A percentile compares a stretch with the other conserved stretches of the same genome.
These are phyloP conservation scores for Ptyas mucosa DNA, from an alignment of 2,113 vertebrate genomes.

Conservation along the genomic window DNA sequence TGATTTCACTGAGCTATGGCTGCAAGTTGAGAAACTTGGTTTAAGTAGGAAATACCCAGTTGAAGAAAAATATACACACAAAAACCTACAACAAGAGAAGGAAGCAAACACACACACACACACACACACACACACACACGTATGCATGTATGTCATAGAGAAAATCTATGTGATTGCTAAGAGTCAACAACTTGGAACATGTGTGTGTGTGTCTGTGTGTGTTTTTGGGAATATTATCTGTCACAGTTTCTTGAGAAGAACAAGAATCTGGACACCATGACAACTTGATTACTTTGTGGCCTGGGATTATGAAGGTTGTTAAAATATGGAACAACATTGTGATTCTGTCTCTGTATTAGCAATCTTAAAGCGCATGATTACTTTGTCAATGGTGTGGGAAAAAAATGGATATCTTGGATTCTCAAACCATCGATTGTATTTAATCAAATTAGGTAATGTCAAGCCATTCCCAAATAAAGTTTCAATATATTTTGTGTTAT, in stretches of 20 bases:
- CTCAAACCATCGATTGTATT: not conserved
- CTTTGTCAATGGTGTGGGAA: not conserved
- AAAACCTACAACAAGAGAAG: too few relatives aligned
- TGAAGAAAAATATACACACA: too few relatives aligned
- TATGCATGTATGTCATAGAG: not conserved
- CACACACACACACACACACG: accelerated
- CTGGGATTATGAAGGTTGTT: slow-evolving; percentile 17
- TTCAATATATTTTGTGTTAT: not conserved
- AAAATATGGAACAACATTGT: not conserved
- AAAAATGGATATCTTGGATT: not conserved
- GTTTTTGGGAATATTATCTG: not conserved
- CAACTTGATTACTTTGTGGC: not conserved
- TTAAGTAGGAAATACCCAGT: too few relatives aligned
- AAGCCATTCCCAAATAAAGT: not conserved
- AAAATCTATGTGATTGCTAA: not conserved
- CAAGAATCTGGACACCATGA: not conserved
- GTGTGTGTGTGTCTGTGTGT: not conserved
- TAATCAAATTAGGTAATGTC: not conserved
- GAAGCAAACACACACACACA: not conserved
- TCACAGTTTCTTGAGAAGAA: slow-evolving; percentile 1
- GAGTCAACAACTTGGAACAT: not conserved
- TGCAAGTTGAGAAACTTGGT: too few relatives aligned
- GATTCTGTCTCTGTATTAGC: not conserved
- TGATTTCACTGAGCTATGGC: too few relatives aligned
- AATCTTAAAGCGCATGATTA: not conserved